Base-by-base conservation (phyloP, 1,140 invertebrate species). In the Hylaeus volcanicus region DNA sequence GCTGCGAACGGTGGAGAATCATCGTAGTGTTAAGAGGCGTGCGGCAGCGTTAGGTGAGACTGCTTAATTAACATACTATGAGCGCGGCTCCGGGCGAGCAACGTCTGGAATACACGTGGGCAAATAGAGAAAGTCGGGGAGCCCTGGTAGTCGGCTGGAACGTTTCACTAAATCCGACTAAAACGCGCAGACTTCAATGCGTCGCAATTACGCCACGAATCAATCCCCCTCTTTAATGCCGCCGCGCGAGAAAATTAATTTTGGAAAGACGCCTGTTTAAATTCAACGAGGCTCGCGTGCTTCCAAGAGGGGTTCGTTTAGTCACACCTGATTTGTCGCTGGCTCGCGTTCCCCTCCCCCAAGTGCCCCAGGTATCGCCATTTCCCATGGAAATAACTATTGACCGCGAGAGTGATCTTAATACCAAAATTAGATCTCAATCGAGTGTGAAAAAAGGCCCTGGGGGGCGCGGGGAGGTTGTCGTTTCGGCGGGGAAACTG, bases 21-120 rank as follows among this genome's bases (percentile, higher is more conserved):
- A 55, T 78, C 48, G n/a, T 11, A 45, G 76, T 63, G 69, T 78
- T 53, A 55, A 72, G 56, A 14, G 48, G 12, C 14, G 37, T 1
- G 14, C 1, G 45, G 45, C 37, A 41, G 53, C n/a, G 48, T 56
- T 79, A 79, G 73, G 70, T 64, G 70, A 73, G 77, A 73, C 70
- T 63, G 51, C 51, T 73, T 79, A 79, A 79, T 79, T 79, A 79
- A 79, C 77, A 79, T 79, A 79, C 48, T 65, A 73, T 37, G 61
- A 65, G 61, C 60, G 51, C 39, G 76, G 58, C 69, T 45, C 60
- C 48, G 26, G 60, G 70, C 70, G 26, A 55, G 39, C 64, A 39
- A 5, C 60, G 60, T 56, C 70, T 65, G 26, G 39, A 63, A 64
- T 74, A 56, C 70, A 73, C 70, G 77, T 39, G 70, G 3, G 41